These are phyloP conservation scores for Prolemur simus DNA, from an alignment of 2,113 vertebrate species.

Conservation along the genomic window DNA sequence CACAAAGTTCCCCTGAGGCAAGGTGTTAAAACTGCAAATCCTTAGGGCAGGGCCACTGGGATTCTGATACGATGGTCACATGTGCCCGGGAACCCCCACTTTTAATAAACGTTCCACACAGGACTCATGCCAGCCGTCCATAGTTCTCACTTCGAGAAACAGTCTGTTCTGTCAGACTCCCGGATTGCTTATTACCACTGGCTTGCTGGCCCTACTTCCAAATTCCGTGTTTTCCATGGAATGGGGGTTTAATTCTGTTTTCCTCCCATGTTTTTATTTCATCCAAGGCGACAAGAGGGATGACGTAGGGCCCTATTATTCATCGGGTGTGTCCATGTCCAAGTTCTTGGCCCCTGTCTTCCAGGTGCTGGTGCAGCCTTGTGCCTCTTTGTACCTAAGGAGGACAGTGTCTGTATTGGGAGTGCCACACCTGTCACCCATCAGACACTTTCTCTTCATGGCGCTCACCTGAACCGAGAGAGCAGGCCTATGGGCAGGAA, in stretches of 20 bases:
- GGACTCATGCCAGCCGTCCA: not conserved
- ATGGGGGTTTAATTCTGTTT: not conserved
- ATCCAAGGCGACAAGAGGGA: not conserved
- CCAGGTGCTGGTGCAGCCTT: not conserved
- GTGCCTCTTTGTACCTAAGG: not conserved
- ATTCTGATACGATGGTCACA: not conserved
- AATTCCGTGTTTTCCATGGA: not conserved
- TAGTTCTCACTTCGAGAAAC: not conserved
- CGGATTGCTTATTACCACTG: not conserved
- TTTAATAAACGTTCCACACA: not conserved
- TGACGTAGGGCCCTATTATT: fast-evolving
- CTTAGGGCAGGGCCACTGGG: not conserved
- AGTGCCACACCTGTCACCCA: not conserved
- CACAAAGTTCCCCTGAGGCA: not conserved
- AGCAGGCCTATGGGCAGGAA: not conserved
- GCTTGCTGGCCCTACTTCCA: not conserved
- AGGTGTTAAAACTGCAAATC: not conserved
- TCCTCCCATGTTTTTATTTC: not conserved
- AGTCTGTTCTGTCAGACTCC: not conserved
- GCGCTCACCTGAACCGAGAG: not conserved
- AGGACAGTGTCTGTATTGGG: not conserved
- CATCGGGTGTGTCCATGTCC: fast-evolving
- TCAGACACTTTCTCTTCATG: not conserved
- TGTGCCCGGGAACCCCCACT: not conserved
- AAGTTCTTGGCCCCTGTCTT: not conserved